These are phyloP conservation scores for Homarus americanus DNA, from an alignment of 1,140 invertebrate species.

Conservation along the genomic window DNA sequence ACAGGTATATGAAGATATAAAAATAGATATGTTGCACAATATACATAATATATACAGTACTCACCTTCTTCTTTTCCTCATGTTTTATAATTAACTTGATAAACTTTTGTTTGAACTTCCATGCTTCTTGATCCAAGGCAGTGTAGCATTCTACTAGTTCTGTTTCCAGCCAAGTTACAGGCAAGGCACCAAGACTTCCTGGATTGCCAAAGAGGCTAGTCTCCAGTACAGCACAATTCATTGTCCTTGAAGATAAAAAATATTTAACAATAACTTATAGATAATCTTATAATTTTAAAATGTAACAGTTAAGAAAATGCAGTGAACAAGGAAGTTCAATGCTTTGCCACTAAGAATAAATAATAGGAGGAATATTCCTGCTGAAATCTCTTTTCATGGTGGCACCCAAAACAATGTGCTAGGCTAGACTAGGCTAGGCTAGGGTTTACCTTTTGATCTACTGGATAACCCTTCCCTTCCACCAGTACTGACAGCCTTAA, in stretches of 20 bases:
- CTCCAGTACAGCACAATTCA: slow-evolving; percentile 45
- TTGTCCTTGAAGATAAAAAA: slow-evolving; percentile 23
- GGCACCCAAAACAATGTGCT: no score
- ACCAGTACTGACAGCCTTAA: no score
- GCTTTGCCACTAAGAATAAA: not conserved
- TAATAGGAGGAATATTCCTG: no score
- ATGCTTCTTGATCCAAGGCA: slow-evolving; percentile 1
- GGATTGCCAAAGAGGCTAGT: slow-evolving; percentile 50
- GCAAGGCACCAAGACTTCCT: slow-evolving; percentile 37
- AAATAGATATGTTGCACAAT: not conserved
- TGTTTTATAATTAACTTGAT: slow-evolving; percentile 24
- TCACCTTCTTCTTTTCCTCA: slow-evolving; percentile 58
- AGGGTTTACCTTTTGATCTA: no score
- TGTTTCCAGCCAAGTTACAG: slow-evolving; percentile 42
- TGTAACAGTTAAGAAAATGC: no score
- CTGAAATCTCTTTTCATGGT: no score
- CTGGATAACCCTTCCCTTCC: no score
- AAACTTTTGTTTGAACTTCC: slow-evolving; percentile 55
- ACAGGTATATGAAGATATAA: no score
- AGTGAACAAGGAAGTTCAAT: no score
- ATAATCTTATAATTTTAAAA: no score
- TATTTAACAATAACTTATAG: no score
- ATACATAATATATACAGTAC: not conserved
- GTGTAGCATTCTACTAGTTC: slow-evolving; percentile 15
- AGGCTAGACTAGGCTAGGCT: no score